Evolutionary conservation across 2,888 invertebrate species (phyloP).

Genomic region (Cerastis leucographa): DNA sequence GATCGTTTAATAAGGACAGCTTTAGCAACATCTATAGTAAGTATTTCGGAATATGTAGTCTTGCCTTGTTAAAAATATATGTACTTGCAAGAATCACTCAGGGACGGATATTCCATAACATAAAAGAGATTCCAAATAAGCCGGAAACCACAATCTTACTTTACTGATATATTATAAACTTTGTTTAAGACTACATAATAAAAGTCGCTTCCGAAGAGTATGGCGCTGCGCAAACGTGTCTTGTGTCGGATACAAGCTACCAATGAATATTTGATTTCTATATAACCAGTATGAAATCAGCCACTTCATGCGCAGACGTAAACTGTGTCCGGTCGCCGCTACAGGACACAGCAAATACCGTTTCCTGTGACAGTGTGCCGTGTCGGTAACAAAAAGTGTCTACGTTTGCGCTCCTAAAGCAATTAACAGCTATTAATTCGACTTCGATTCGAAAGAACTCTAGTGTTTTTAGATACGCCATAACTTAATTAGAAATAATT

Average conservation of each 20-base stretch:
- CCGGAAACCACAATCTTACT: too few species aligned
- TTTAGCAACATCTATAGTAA: neutral
- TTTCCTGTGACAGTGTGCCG: too few species aligned
- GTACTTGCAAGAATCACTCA: neutral
- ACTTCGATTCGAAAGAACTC: neutral
- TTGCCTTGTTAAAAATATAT: neutral
- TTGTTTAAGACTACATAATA: neutral
- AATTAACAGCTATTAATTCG: neutral
- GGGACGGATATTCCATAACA: neutral
- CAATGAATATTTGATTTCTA: too few species aligned
- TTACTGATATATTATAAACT: neutral
- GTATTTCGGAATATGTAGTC: neutral
- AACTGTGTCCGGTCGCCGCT: too few species aligned
- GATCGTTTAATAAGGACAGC: neutral
- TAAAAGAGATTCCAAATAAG: conserved; percentile 27
- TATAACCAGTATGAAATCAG: too few species aligned
- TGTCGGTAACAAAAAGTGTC: too few species aligned
- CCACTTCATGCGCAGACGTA: too few species aligned
- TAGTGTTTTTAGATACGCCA: neutral
- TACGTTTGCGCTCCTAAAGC: too few species aligned
- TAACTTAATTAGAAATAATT: neutral
- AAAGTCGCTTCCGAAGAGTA: neutral
- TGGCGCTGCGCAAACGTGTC: too few species aligned
- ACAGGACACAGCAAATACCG: too few species aligned
- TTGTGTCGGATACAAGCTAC: too few species aligned